Base-by-base conservation (phyloP, 2,797 vertebrate species). In the Rhinatrema bivittatum region DNA sequence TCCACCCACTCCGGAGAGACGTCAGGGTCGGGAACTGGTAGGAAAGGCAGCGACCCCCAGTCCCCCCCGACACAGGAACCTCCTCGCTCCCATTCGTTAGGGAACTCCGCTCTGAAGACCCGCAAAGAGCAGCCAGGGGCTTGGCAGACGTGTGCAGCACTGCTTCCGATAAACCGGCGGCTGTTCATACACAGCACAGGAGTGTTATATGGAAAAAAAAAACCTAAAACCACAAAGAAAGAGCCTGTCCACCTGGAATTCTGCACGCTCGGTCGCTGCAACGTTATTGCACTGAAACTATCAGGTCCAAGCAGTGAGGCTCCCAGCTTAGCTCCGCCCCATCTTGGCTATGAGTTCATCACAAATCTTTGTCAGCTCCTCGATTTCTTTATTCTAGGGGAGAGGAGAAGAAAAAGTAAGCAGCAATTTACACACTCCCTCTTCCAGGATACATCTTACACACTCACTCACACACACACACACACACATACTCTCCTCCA, bases 321-420 rank as follows among this genome's bases (percentile, higher is more conserved):
- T 77, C 35, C n/a, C 50, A 40, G 79, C 88, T 87, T 98, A 99
- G 85, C 91, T 97, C 79, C 82, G 97, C 57, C 96, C 96, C 96
- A 99, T 99, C 81, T 98, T 99, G 79, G 94, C 86, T 60, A 99
- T 99, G 53, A 99, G 86, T 79, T 99, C 96, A 6, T 99, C 96
- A 36, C 96, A 99, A 70, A 99, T 99, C 90, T 98, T 99, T 45
- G 96, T 99, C 73, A 99, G 69, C 54, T 99, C 96, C 78, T 99
- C 96, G 20, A 98, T 97, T 68, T 99, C 95, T 76, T 94, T 97
- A 74, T 98, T 98, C 96, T 98, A 78, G 22, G 67, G 82, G 55
- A 29, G 7, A 62, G 70, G 53, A 44, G 16, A 25, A 32, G 27
- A 10, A 1, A n/a, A n/a, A n/a, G n/a, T n/a, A n/a, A n/a, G n/a